phyloP scores from a whole-genome alignment of 2,797 vertebrate species.

The Myotis daubentonii region DNA sequence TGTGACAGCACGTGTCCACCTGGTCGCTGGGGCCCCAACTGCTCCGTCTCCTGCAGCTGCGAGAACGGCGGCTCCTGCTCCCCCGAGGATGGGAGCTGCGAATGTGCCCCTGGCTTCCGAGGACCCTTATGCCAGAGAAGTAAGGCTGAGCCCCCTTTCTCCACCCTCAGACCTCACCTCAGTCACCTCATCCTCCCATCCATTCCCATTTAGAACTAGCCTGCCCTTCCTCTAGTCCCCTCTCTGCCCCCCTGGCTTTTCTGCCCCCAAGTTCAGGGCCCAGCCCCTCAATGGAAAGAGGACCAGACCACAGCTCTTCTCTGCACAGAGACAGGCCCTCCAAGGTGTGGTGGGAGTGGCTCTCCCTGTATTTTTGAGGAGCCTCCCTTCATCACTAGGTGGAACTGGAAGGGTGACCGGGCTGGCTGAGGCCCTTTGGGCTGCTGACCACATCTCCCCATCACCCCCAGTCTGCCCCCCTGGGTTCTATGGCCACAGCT shows the following conservation, averaged over 20 bases:
- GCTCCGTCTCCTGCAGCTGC: constrained; percentile 96
- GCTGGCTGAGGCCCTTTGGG: neutral
- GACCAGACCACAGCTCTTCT: neutral
- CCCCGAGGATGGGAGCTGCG: constrained; percentile 95
- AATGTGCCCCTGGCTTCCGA: constrained; percentile 96
- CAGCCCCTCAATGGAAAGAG: neutral
- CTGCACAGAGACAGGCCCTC: neutral
- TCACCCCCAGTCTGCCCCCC: constrained; percentile 91
- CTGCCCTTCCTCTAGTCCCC: neutral
- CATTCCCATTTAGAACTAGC: neutral
- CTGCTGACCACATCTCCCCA: constrained; percentile 41
- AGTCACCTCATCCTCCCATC: neutral
- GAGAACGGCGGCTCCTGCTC: constrained; percentile 98
- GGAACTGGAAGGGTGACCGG: neutral
- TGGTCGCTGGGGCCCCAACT: constrained; percentile 98
- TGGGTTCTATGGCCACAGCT: constrained; percentile 95
- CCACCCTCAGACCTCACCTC: neutral
- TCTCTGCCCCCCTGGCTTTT: neutral
- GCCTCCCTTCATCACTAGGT: neutral
- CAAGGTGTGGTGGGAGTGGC: neutral
- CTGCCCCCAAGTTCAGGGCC: neutral
- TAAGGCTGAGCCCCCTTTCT: constrained; percentile 84
- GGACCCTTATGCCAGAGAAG: constrained; percentile 97
- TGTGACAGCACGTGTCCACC: constrained; percentile 94
- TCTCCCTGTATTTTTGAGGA: neutral